Conservation (phyloP, 2,888 invertebrate species). For the Eurois occulta region DNA sequence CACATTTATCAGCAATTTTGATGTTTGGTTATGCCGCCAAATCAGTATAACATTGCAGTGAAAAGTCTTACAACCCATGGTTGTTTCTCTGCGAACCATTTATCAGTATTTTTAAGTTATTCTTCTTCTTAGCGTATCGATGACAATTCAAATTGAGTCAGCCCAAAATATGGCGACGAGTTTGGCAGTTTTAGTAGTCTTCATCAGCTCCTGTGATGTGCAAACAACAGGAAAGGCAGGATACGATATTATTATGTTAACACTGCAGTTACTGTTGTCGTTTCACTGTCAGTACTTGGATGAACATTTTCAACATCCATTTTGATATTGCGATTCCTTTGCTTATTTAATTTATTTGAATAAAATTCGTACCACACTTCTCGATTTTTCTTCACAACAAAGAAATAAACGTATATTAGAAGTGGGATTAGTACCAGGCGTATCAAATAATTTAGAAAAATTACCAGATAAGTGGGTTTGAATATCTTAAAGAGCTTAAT, state of each 20-base stretch:
- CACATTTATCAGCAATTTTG: neutral
- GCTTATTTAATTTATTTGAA: neutral
- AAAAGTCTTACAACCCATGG: neutral
- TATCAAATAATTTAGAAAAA: neutral
- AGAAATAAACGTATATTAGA: neutral
- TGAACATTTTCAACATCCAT: neutral
- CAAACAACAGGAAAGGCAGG: too few relatives aligned
- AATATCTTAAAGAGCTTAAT: neutral
- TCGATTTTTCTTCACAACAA: slow-evolving; percentile 1
- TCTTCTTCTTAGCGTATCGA: too few relatives aligned
- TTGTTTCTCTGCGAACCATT: neutral
- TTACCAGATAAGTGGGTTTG: accelerated
- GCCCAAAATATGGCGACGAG: too few relatives aligned
- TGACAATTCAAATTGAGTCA: too few relatives aligned
- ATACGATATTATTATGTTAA: neutral
- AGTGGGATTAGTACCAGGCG: neutral
- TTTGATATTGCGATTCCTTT: neutral
- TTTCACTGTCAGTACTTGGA: neutral
- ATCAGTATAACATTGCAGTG: neutral
- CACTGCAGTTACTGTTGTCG: neutral
- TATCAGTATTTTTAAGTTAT: neutral
- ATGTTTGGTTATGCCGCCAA: neutral
- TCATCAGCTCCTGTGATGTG: too few relatives aligned
- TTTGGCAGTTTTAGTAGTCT: too few relatives aligned
- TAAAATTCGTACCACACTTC: slow-evolving; percentile 3